Conservation (phyloP, 1,140 invertebrate species). For the Drosophila virilis region DNA sequence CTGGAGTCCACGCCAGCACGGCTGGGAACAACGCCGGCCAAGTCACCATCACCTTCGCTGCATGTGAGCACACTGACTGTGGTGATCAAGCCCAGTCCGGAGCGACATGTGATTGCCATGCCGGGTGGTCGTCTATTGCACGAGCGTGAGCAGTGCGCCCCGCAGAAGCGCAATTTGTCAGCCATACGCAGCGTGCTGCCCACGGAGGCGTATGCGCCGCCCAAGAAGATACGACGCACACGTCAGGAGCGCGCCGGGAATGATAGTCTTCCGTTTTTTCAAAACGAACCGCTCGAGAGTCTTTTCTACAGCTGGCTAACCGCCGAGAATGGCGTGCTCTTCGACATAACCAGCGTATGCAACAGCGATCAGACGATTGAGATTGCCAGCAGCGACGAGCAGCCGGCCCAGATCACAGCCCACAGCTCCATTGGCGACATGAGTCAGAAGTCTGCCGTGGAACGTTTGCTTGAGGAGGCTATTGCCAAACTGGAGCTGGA, state of each 20-base stretch:
- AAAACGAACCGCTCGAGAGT: conserved; percentile 68
- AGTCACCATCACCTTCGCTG: conserved; percentile 9
- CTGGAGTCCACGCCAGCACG: conserved; percentile 23
- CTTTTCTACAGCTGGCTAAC: conserved; percentile 77
- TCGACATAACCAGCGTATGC: conserved; percentile 61
- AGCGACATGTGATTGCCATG: conserved; percentile 23
- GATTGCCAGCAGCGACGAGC: conserved; percentile 41
- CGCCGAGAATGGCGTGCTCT: conserved; percentile 68
- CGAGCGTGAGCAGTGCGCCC: conserved; percentile 14
- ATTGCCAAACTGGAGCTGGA: conserved; percentile 74
- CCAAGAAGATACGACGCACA: conserved; percentile 78
- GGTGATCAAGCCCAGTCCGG: conserved; percentile 66
- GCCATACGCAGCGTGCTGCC: conserved; percentile 59
- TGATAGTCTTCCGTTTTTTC: conserved; percentile 67
- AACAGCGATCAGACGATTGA: conserved; percentile 62
- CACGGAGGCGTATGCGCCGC: conserved; percentile 74
- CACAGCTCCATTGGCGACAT: conserved; percentile 37
- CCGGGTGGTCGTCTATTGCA: neutral
- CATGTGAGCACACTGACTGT: conserved; percentile 77
- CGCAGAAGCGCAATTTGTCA: conserved; percentile 64
- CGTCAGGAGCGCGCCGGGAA: conserved; percentile 53
- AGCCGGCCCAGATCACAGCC: conserved; percentile 16
- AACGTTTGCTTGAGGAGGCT: conserved; percentile 72
- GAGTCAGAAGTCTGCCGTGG: conserved; percentile 65
- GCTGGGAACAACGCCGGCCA: neutral